Evolutionary conservation across 2,113 vertebrate species (phyloP).

Genomic region (Embiotoca jacksoni): DNA sequence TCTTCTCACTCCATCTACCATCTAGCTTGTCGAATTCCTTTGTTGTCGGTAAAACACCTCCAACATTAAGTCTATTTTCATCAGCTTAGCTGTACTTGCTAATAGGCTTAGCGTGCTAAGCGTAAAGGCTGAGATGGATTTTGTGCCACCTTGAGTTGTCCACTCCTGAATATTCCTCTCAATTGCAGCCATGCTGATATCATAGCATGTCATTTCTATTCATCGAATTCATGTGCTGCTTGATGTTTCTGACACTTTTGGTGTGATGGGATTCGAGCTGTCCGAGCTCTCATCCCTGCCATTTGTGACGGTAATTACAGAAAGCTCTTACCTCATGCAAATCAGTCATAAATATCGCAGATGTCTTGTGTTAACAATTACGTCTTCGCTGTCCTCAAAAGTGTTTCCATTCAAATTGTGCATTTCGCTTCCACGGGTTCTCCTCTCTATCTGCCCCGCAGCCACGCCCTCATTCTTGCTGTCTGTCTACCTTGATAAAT

Average conservation of each 20-base stretch:
- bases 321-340: constrained; percentile 55
- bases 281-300: constrained; percentile 33
- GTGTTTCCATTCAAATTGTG: constrained; percentile 30
- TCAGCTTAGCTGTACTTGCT: not conserved
- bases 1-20: too few species aligned
- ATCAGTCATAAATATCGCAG: constrained; percentile 53
- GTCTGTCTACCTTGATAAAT: constrained; percentile 70
- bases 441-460: constrained; percentile 21
- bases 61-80: not conserved
- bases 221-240: constrained; percentile 30
- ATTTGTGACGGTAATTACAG: constrained; percentile 55
- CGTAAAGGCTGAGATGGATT: constrained; percentile 7
- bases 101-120: constrained; percentile 12
- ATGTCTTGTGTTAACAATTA: constrained; percentile 49
- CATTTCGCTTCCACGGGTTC: constrained; percentile 13
- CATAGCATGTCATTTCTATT: constrained; percentile 42
- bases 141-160: constrained; percentile 11
- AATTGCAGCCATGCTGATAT: constrained; percentile 2
- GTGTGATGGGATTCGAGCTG: constrained; percentile 25
- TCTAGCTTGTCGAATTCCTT: too few species aligned
- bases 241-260: constrained; percentile 28
- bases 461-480: constrained; percentile 40
- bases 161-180: not conserved
- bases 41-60: too few species aligned
- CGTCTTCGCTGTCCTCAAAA: constrained; percentile 32